These are phyloP conservation scores for Heliconius ismenius DNA, from an alignment of 2,888 invertebrate genomes.

Conservation along the genomic window DNA sequence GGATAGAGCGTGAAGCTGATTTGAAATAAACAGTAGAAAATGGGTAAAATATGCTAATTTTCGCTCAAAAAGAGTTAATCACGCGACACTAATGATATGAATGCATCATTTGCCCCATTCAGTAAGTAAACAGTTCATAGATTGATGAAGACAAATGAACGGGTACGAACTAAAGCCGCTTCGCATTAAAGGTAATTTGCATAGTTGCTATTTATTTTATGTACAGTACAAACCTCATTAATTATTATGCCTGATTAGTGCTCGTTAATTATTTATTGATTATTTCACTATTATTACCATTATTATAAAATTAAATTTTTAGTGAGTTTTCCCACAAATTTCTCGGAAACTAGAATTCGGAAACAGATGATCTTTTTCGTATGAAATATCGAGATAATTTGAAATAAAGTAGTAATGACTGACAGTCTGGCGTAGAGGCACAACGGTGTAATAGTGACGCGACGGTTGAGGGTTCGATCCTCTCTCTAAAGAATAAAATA, in stretches of 20 bases:
- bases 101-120: conserved; percentile 35
- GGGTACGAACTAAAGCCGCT: conserved; percentile 17
- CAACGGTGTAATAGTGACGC: too few species aligned
- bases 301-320: not conserved
- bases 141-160: conserved; percentile 34
- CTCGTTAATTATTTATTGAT: not conserved
- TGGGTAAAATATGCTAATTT: conserved; percentile 1
- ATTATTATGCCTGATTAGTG: not conserved
- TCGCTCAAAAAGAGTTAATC: conserved; percentile 30
- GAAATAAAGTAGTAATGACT: too few species aligned
- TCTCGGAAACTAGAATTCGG: not conserved
- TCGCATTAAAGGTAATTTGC: conserved; percentile 17
- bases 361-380: not conserved
- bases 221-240: not conserved
- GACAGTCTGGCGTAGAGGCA: too few species aligned
- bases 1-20: too few species aligned
- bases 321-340: too few species aligned
- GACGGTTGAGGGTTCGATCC: too few species aligned
- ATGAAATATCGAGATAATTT: not conserved
- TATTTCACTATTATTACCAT: not conserved
- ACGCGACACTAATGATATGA: conserved; percentile 30
- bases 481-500: too few species aligned
- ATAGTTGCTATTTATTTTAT: conserved; percentile 1
- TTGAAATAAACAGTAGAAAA: conserved; percentile 1
- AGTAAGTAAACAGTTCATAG: conserved; percentile 20